Evolutionary conservation across 1,140 invertebrate species (phyloP).

Genomic region (Ruditapes philippinarum): DNA sequence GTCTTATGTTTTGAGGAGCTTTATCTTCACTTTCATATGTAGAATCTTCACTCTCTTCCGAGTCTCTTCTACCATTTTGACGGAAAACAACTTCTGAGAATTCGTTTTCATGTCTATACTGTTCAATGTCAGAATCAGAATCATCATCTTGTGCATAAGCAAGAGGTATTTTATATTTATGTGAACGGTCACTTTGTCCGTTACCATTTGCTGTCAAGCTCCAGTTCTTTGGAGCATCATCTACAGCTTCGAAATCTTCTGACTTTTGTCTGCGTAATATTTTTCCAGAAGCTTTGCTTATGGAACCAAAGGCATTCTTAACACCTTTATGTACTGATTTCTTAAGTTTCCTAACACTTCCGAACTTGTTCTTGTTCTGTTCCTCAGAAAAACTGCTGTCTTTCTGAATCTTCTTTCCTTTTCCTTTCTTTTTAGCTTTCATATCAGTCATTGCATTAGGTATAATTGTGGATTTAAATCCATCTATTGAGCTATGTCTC

Average conservation of each 20-base stretch:
- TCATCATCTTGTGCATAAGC: constrained; percentile 53
- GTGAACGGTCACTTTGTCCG: constrained; percentile 47
- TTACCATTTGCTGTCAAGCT: constrained; percentile 56
- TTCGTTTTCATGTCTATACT: constrained; percentile 45
- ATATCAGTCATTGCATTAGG: constrained; percentile 77
- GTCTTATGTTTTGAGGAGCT: constrained; percentile 69
- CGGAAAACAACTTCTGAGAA: constrained; percentile 22
- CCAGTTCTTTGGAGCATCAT: constrained; percentile 73
- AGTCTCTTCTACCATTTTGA: constrained; percentile 54
- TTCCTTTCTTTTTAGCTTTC: constrained; percentile 72
- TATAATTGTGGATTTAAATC: constrained; percentile 81
- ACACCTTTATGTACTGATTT: constrained; percentile 80
- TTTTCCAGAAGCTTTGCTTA: constrained; percentile 81
- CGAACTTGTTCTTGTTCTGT: constrained; percentile 76
- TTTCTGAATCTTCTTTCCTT: constrained; percentile 69
- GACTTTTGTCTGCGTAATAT: constrained; percentile 73
- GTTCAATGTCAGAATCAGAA: constrained; percentile 66
- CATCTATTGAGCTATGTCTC: constrained; percentile 66
- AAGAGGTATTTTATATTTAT: constrained; percentile 69
- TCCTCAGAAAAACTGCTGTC: constrained; percentile 60
- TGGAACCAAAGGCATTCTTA: constrained; percentile 82
- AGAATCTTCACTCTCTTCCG: constrained; percentile 61
- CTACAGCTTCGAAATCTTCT: constrained; percentile 69
- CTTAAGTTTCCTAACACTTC: constrained; percentile 80
- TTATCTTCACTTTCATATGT: constrained; percentile 59